Conservation (phyloP, 1,140 invertebrate species). For the Capitella teleta region DNA sequence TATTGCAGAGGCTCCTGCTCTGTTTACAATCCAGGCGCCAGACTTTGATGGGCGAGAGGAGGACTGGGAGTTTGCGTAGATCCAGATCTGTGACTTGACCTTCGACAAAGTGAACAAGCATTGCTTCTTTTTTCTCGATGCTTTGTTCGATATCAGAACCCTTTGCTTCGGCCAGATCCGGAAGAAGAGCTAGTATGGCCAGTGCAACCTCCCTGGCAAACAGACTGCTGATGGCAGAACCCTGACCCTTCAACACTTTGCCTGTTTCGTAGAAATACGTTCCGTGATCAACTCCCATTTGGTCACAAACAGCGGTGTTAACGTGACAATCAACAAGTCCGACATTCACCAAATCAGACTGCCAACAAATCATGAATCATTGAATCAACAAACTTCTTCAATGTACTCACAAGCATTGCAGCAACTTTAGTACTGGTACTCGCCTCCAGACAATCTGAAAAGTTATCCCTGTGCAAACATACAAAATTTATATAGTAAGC, state of each 20-base stretch:
- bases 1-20: slow-evolving; percentile 46
- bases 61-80: slow-evolving; percentile 48
- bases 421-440: slow-evolving; percentile 51
- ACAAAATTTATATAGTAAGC: background rate
- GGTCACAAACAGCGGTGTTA: slow-evolving; percentile 39
- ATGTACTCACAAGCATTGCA: slow-evolving; percentile 51
- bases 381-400: background rate
- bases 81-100: slow-evolving; percentile 47
- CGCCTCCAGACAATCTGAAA: slow-evolving; percentile 46
- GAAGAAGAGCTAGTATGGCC: no score
- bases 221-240: no score
- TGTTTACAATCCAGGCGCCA: slow-evolving; percentile 54
- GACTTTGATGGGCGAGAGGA: slow-evolving; percentile 49
- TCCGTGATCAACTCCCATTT: slow-evolving; percentile 40
- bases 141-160: no score
- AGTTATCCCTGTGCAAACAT: background rate
- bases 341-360: slow-evolving; percentile 50
- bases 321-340: slow-evolving; percentile 44
- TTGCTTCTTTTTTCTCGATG: no score
- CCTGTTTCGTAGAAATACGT: slow-evolving; percentile 44
- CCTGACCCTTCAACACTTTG: slow-evolving; percentile 26
- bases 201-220: no score
- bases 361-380: background rate
- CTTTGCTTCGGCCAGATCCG: no score
- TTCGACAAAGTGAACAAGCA: slow-evolving; percentile 58